Evolutionary conservation across 2,113 vertebrate species (phyloP), one percentile per base, ranked within the genome.

Genomic region (Rhinolophus ferrumequinum): DNA sequence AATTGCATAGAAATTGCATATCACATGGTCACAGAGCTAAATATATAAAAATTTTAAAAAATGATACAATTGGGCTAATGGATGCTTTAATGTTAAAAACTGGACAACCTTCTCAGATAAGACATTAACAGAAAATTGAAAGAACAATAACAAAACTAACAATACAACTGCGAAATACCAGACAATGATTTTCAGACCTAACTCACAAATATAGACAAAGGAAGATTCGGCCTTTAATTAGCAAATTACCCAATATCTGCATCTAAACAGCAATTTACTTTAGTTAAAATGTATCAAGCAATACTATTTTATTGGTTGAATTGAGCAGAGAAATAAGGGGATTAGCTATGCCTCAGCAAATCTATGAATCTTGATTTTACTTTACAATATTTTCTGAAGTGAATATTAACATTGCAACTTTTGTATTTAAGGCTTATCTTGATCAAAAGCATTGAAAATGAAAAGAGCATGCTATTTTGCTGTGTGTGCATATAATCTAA

Each of bases 1-100:
- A 82, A 77, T 92, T 38, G 66, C 44, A 88, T 10, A 92, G 44
- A 97, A 95, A 97, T 62, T 72, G 35, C 52, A 82, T 56, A 62
- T 82, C 81, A 81, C 85, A 94, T 62, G 47, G 58, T 92, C 77
- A 90, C 26, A 94, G 86, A 87, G 50, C 83, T 93, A 97, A 95
- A 93, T 90, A 92, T 87, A 96, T 93, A 72, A 95, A 58, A 70
- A 13, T 62, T 92, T 85, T 81, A 1, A 81, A 84, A 94, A 96
- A 86, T 86, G 15, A 94, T 62, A 58, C 30, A 92, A 30, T 88
- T 91, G 67, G 93, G 28, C 21, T 60, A 96, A 76, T 87, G 79
- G 56, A 72, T 73, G 26, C 9, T 56, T 88, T 82, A 44, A 28
- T 14, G 18, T 35, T 86, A 91, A 92, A 24, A 75, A 94, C 0